phyloP scores from a whole-genome alignment of 2,888 invertebrate species.

The Micoletzkya japonica region DNA sequence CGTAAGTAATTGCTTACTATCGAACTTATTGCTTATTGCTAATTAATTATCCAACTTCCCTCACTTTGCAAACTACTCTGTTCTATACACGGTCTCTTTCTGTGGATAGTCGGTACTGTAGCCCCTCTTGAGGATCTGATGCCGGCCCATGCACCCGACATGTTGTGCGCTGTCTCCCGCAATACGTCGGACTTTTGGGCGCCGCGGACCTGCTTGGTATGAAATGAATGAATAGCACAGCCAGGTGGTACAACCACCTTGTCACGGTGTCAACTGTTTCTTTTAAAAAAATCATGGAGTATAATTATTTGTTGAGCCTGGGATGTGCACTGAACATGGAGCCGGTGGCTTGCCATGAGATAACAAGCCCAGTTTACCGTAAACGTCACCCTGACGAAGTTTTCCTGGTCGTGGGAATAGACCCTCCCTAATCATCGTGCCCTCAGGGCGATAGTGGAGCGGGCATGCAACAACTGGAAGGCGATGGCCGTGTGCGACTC shows the following conservation, averaged over 20 bases:
- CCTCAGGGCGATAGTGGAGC: conserved; percentile 57
- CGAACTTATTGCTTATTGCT: background rate
- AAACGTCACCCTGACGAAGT: too few species aligned
- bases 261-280: too few species aligned
- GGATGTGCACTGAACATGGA: too few species aligned
- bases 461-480: conserved; percentile 55
- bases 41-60: background rate
- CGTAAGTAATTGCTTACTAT: conserved; percentile 35
- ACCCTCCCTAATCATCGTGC: too few species aligned
- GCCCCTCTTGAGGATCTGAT: conserved; percentile 29
- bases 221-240: background rate
- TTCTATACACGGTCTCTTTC: too few species aligned
- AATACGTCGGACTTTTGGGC: conserved; percentile 48
- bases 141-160: conserved; percentile 50
- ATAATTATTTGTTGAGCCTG: too few species aligned
- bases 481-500: conserved; percentile 41
- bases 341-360: too few species aligned
- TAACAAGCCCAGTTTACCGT: too few species aligned
- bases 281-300: too few species aligned
- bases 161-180: conserved; percentile 57
- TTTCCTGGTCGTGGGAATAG: too few species aligned
- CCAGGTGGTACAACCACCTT: background rate
- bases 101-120: too few species aligned
- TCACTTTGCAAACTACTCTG: background rate
- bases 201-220: conserved; percentile 56